A percentile compares a stretch with the other conserved stretches of the same genome.
Evolutionary conservation across 2,888 invertebrate genomes (phyloP).

Genomic region (Apoda limacodes): DNA sequence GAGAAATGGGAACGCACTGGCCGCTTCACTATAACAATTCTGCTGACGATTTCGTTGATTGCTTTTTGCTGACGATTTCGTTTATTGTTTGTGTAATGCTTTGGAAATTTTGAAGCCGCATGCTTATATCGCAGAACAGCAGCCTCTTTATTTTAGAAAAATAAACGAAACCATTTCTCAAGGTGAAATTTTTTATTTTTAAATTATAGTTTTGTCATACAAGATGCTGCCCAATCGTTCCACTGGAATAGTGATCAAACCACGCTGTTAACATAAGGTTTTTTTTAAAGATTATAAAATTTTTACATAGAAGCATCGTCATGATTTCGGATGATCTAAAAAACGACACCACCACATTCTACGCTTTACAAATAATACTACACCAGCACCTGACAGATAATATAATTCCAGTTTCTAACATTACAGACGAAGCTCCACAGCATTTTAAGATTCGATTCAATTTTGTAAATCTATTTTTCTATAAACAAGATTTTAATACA

Average conservation of each 20-base stretch:
- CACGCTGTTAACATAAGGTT: slow-evolving; percentile 14
- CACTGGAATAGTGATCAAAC: slow-evolving; percentile 16
- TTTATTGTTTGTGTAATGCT: slow-evolving; percentile 13
- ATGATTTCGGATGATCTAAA: slow-evolving; percentile 19
- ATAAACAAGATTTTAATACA: no score
- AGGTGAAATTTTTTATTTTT: slow-evolving; percentile 11
- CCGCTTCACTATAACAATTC: slow-evolving; percentile 10
- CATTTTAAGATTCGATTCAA: slow-evolving; percentile 18
- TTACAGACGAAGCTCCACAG: slow-evolving; percentile 16
- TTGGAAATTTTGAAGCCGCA: slow-evolving; percentile 14
- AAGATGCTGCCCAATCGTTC: slow-evolving; percentile 14
- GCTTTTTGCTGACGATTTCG: no score
- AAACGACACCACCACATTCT: slow-evolving; percentile 17
- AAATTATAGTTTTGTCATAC: slow-evolving; percentile 16
- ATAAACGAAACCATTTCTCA: slow-evolving; percentile 12
- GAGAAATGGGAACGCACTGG: slow-evolving; percentile 16
- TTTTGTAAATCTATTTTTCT: slow-evolving; percentile 15
- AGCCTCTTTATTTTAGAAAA: slow-evolving; percentile 13
- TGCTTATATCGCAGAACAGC: slow-evolving; percentile 14
- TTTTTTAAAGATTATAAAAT: slow-evolving; percentile 12
- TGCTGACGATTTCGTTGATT: slow-evolving; percentile 15
- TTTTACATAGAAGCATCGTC: slow-evolving; percentile 17
- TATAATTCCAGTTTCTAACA: slow-evolving; percentile 8
- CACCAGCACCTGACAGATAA: no score
- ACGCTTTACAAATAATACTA: slow-evolving; percentile 15